Conservation (phyloP, 2,888 invertebrate species). For the Micoletzkya japonica region DNA sequence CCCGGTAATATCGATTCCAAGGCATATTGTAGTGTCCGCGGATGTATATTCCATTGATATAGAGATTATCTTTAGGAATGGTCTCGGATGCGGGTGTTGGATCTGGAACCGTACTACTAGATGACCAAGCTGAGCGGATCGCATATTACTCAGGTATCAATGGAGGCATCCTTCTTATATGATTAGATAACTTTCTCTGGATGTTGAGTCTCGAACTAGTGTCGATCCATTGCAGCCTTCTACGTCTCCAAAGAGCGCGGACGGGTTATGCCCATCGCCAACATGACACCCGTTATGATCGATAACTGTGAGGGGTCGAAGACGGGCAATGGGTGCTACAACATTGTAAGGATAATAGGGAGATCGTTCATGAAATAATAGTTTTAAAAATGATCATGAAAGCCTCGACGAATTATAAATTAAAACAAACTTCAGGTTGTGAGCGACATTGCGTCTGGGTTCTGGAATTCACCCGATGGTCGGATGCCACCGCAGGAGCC, state of each 20-base stretch:
- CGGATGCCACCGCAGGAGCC: constrained; percentile 39
- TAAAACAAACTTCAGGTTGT: constrained; percentile 37
- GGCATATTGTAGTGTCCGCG: not conserved
- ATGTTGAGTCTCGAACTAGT: not conserved
- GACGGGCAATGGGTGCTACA: constrained; percentile 31
- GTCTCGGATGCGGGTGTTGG: constrained; percentile 27
- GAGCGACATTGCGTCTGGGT: constrained; percentile 37
- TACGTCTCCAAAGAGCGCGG: constrained; percentile 25
- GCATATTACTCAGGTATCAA: constrained; percentile 36
- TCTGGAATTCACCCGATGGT: constrained; percentile 41
- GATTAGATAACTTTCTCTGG: constrained; percentile 9
- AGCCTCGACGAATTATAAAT: not conserved
- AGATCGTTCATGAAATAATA: not conserved
- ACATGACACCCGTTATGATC: constrained; percentile 33
- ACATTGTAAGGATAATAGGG: constrained; percentile 17
- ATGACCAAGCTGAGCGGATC: constrained; percentile 40
- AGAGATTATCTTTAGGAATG: constrained; percentile 23
- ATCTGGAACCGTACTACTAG: constrained; percentile 35
- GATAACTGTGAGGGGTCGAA: constrained; percentile 33
- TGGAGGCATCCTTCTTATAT: constrained; percentile 29
- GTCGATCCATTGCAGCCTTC: constrained; percentile 8
- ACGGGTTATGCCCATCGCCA: constrained; percentile 27
- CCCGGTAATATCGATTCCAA: not conserved
- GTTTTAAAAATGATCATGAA: too few relatives aligned
- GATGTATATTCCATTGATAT: not conserved